phyloP scores from a whole-genome alignment of 2,113 vertebrate species.

The Chrysemys picta region DNA sequence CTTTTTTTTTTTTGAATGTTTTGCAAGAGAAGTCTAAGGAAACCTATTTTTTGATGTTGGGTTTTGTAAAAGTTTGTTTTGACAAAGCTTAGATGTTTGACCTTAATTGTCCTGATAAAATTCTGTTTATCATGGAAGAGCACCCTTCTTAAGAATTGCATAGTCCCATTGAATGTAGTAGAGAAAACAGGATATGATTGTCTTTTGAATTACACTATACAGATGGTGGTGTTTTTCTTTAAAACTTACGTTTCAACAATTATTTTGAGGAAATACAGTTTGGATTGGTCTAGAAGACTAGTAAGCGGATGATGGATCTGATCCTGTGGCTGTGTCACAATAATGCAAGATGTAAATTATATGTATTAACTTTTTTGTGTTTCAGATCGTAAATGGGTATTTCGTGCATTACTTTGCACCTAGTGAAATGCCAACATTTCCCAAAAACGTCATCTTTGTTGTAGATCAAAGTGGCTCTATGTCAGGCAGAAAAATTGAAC shows the following conservation, averaged over 20 bases:
- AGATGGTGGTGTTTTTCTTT: background rate
- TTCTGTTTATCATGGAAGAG: too few species aligned
- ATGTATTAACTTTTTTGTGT: background rate
- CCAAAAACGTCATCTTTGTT: constrained; percentile 93
- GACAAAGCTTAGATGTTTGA: too few species aligned
- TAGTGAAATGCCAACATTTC: constrained; percentile 77
- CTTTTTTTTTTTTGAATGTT: background rate
- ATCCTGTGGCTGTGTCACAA: background rate
- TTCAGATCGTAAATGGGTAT: constrained; percentile 87
- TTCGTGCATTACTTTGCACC: constrained; percentile 96
- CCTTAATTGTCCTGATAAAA: too few species aligned
- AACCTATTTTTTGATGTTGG: background rate
- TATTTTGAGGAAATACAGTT: background rate
- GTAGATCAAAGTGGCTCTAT: constrained; percentile 94
- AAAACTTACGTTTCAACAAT: background rate
- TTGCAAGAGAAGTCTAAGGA: background rate
- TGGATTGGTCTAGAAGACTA: background rate
- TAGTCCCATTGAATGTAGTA: too few species aligned
- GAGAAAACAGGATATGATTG: background rate
- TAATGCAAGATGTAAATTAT: background rate
- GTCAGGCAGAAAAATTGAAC: constrained; percentile 87
- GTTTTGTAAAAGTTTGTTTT: background rate
- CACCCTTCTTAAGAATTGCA: too few species aligned
- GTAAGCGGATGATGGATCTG: background rate
- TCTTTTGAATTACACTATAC: background rate